phyloP scores from a whole-genome alignment of 2,113 vertebrate species.

The Chaetodon trifascialis region DNA sequence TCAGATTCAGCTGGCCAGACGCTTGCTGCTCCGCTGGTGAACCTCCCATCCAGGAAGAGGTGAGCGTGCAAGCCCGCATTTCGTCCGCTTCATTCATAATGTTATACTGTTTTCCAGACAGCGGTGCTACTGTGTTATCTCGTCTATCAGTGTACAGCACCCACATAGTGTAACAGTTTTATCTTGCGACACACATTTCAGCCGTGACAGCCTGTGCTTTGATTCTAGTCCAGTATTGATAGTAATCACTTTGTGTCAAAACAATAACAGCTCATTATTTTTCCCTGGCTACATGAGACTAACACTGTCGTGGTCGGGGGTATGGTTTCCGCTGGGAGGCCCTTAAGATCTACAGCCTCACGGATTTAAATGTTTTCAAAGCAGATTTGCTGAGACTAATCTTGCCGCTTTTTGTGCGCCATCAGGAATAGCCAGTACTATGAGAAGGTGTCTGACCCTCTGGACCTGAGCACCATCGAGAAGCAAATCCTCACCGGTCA shows the following conservation, averaged over 20 bases:
- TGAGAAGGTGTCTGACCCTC: conserved; percentile 96
- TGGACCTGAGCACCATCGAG: conserved; percentile 95
- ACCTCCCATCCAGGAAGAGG: conserved; percentile 96
- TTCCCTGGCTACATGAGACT: background rate
- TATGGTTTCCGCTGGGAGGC: background rate
- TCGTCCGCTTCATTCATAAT: conserved; percentile 39
- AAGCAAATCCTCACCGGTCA: conserved; percentile 97
- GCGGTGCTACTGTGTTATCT: conserved; percentile 49
- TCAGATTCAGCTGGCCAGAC: conserved; percentile 92
- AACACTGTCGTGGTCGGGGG: background rate
- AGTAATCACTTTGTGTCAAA: conserved; percentile 52
- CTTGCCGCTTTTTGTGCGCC: conserved; percentile 14
- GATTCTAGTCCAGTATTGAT: conserved; percentile 52
- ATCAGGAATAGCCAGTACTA: conserved; percentile 96
- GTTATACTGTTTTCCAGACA: conserved; percentile 43
- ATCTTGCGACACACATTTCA: conserved; percentile 46
- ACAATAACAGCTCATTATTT: conserved; percentile 52
- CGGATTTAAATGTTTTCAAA: background rate
- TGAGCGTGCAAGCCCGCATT: conserved; percentile 75
- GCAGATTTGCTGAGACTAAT: conserved; percentile 5
- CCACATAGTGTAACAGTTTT: conserved; percentile 67
- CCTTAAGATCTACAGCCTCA: background rate
- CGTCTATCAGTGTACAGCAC: conserved; percentile 45
- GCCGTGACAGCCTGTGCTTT: conserved; percentile 57
- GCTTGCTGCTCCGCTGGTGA: conserved; percentile 94